phyloP scores from a whole-genome alignment of 2,797 vertebrate species.

The Scleropages formosus region DNA sequence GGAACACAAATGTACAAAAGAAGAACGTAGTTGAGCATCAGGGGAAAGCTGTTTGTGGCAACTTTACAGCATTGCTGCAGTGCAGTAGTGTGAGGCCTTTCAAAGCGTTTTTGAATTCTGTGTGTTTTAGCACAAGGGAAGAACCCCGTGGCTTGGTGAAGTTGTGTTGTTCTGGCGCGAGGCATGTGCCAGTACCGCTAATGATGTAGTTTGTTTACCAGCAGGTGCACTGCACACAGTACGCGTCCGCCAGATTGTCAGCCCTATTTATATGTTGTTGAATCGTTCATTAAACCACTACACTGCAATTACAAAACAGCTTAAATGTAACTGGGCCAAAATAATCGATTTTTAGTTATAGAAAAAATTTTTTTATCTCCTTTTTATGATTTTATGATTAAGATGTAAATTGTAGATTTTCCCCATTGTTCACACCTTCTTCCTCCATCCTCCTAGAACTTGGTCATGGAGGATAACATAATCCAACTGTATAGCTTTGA shows the following conservation, averaged over 20 bases:
- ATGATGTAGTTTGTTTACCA: constrained; percentile 55
- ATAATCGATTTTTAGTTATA: constrained; percentile 74
- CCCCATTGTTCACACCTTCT: too few relatives aligned
- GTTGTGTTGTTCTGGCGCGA: constrained; percentile 44
- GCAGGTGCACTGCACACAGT: constrained; percentile 55
- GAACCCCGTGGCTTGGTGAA: constrained; percentile 49
- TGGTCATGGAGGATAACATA: too few relatives aligned
- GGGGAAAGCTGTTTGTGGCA: neutral
- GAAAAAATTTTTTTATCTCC: constrained; percentile 77
- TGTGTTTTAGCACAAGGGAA: neutral
- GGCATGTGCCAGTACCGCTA: constrained; percentile 45
- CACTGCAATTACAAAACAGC: constrained; percentile 68
- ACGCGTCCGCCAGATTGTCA: constrained; percentile 56
- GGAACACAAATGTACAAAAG: too few relatives aligned
- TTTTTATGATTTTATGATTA: constrained; percentile 74
- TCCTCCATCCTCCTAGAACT: too few relatives aligned
- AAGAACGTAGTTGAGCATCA: neutral
- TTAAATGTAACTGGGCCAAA: constrained; percentile 66
- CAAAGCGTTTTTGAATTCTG: too few relatives aligned
- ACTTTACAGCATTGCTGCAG: constrained; percentile 36
- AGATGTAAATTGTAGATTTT: too few relatives aligned
- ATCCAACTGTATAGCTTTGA: too few relatives aligned
- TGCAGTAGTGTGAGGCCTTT: constrained; percentile 26
- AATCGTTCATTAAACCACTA: constrained; percentile 75
- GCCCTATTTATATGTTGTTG: constrained; percentile 65